Evolutionary conservation across 2,113 vertebrate genomes (phyloP), one percentile per base, ranked within the genome.

Genomic region (Labrus mixtus): DNA sequence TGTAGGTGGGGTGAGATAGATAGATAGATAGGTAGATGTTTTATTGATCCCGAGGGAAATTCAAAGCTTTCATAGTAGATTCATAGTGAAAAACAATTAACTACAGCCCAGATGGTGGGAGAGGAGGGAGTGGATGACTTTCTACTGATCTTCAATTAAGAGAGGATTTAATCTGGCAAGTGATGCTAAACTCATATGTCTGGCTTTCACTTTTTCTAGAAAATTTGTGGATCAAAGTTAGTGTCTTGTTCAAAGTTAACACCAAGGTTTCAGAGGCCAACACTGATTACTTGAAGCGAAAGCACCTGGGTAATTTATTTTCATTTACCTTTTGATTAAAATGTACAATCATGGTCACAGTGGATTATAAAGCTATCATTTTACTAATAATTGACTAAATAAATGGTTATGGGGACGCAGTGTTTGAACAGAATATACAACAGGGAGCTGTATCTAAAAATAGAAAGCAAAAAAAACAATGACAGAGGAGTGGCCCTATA

Each of bases 41-140:
- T n/a, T n/a, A n/a, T n/a, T n/a, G n/a, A n/a, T n/a, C n/a, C n/a
- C n/a, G n/a, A n/a, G n/a, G n/a, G n/a, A n/a, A n/a, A n/a, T n/a
- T n/a, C n/a, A n/a, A n/a, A n/a, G n/a, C n/a, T n/a, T n/a, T n/a
- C n/a, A n/a, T n/a, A n/a, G n/a, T n/a, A n/a, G n/a, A n/a, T n/a
- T n/a, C n/a, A n/a, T n/a, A 8, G 60, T 51, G 3, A 59, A 64
- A 64, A 72, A 8, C 4, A 11, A 71, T 72, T 69, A 53, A 82
- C 48, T 76, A 59, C 9, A 62, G 54, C 50, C 41, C 61, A 56
- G 62, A 73, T 76, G 51, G 70, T 68, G 73, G 73, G 61, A 50
- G 8, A 22, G 1, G 37, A 67, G 54, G 63, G 48, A 68, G 69
- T 37, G 37, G 25, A 39, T 64, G 41, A 54, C 22, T 66, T 57